Evolutionary conservation across 2,888 invertebrate species (phyloP).

Genomic region (Hirtodrosophila cameraria): DNA sequence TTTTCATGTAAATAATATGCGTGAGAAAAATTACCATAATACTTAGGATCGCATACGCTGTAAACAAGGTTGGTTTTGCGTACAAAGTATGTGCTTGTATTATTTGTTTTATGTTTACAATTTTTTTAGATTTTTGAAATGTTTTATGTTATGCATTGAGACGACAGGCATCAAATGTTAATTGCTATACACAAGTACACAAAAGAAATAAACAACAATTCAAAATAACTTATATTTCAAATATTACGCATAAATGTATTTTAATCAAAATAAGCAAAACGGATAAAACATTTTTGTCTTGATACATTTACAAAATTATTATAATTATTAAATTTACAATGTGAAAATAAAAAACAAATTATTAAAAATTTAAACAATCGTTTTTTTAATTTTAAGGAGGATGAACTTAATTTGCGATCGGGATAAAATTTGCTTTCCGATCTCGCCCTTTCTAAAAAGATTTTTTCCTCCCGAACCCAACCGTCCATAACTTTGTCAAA

Average conservation of each 20-base stretch:
- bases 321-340: slow-evolving; percentile 83
- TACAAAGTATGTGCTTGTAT: slow-evolving; percentile 40
- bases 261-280: slow-evolving; percentile 80
- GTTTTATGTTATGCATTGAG: slow-evolving; percentile 44
- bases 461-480: too few relatives aligned
- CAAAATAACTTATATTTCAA: slow-evolving; percentile 80
- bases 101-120: slow-evolving; percentile 54
- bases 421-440: too few relatives aligned
- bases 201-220: slow-evolving; percentile 56
- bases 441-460: too few relatives aligned
- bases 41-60: slow-evolving; percentile 35
- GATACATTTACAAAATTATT: slow-evolving; percentile 84
- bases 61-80: slow-evolving; percentile 19
- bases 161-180: slow-evolving; percentile 73
- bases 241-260: slow-evolving; percentile 83
- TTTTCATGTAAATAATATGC: slow-evolving; percentile 65
- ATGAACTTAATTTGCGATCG: too few relatives aligned
- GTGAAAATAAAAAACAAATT: slow-evolving; percentile 79
- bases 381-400: slow-evolving; percentile 8
- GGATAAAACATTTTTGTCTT: slow-evolving; percentile 82
- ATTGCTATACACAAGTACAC: slow-evolving; percentile 61
- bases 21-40: slow-evolving; percentile 37
- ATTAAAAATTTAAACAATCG: slow-evolving; percentile 69
- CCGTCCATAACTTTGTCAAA: too few relatives aligned
- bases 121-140: slow-evolving; percentile 12